These are phyloP conservation scores for Coracias cyanogaster DNA, from an alignment of 2,797 vertebrate species.

Conservation along the genomic window DNA sequence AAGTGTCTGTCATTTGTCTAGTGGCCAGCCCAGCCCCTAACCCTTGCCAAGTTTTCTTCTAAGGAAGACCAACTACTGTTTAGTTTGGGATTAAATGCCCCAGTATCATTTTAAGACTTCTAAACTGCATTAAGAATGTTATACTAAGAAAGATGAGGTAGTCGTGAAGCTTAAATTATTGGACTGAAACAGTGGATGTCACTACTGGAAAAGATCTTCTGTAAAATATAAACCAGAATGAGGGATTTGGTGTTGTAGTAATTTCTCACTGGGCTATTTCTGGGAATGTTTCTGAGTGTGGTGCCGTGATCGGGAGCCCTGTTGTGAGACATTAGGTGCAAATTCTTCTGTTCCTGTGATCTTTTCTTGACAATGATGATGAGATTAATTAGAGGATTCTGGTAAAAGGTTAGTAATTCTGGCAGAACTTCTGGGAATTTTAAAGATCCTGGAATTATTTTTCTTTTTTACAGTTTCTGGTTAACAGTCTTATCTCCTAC, in stretches of 20 bases:
- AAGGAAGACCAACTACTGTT: not conserved
- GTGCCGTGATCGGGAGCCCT: fast-evolving
- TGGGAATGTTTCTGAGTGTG: not conserved
- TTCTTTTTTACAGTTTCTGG: not conserved
- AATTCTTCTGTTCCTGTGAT: not conserved
- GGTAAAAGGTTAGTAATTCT: not conserved
- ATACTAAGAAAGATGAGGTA: not conserved
- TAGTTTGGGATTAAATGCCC: not conserved
- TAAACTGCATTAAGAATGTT: not conserved
- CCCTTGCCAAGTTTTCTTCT: not conserved
- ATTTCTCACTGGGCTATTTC: not conserved
- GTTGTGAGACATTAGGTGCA: not conserved
- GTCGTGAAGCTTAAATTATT: not conserved
- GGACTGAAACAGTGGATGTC: not conserved
- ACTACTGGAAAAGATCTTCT: not conserved
- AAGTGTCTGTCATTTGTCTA: not conserved
- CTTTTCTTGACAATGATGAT: not conserved
- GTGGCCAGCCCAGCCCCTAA: not conserved
- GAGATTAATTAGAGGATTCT: not conserved
- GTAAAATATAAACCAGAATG: not conserved
- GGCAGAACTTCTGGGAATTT: not conserved
- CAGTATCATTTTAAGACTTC: not conserved
- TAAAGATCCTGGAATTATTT: not conserved
- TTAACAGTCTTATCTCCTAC: not conserved
- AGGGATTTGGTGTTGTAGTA: not conserved